Conservation (phyloP, 2,888 invertebrate species). For the Cepaea hortensis region DNA sequence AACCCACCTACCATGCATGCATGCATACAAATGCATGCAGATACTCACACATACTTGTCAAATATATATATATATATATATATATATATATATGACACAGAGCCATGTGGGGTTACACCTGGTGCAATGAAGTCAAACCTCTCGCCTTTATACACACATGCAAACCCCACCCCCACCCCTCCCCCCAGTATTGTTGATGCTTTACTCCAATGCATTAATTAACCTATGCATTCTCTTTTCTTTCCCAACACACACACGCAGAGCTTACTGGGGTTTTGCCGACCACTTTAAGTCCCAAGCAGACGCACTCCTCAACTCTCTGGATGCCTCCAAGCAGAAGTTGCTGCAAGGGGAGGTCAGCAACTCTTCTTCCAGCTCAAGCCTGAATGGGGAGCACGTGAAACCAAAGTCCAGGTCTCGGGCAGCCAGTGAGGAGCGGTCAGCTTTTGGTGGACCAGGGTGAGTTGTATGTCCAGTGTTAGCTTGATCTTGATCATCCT, state of each 20-base stretch:
- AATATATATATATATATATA: too few relatives aligned
- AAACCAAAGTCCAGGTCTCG: slow-evolving; percentile 58
- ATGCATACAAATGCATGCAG: too few relatives aligned
- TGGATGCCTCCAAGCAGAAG: slow-evolving; percentile 87
- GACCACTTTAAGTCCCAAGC: slow-evolving; percentile 93
- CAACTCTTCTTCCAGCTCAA: slow-evolving; percentile 77
- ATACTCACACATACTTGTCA: too few relatives aligned
- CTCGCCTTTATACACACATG: too few relatives aligned
- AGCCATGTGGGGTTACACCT: too few relatives aligned
- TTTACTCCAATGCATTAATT: too few relatives aligned
- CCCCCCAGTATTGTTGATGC: too few relatives aligned
- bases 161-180: too few relatives aligned
- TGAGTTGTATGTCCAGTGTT: slow-evolving; percentile 15
- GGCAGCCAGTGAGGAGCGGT: slow-evolving; percentile 68
- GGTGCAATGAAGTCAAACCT: too few relatives aligned
- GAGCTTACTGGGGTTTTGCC: slow-evolving; percentile 92
- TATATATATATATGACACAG: too few relatives aligned
- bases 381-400: slow-evolving; percentile 66
- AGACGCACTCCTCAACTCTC: slow-evolving; percentile 86
- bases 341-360: slow-evolving; percentile 80
- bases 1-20: too few relatives aligned
- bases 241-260: slow-evolving; percentile 71
- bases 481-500: not conserved
- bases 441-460: slow-evolving; percentile 14
- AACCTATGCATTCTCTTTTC: too few relatives aligned